Evolutionary conservation across 2,888 invertebrate genomes (phyloP), one percentile per base, ranked within the genome.

Genomic region (Eupithecia vulgata): DNA sequence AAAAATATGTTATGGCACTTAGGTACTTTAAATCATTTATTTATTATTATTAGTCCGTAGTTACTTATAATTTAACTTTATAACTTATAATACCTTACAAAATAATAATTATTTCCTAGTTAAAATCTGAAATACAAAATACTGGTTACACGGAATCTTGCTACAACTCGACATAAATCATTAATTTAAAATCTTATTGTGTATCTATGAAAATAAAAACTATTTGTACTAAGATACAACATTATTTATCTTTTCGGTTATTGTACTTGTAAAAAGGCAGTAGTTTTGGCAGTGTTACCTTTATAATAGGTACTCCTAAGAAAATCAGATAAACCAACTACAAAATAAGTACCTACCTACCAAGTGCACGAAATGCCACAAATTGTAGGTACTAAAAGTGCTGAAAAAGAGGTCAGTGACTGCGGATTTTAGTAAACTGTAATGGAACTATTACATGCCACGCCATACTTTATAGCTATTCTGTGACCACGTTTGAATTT

Each of bases 1-100:
- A 88, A 86, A 88, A 86, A 84, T 86, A 87, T 82, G 87, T 84
- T 92, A 92, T 92, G 93, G 92, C 93, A 93, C 92, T 90, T 89
- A 86, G n/a, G n/a, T n/a, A n/a, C 1, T 17, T 91, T 83, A 88
- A 7, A 21, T 81, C 82, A 82, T 65, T 80, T 82, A 80, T 80
- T 77, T 80, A 45, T 68, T 67, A 68, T 34, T 82, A 80, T 77
- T 81, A 79, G 78, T 78, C 68, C 76, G 75, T 81, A 78, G 75
- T 40, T 65, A 65, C 25, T 12, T 79, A 79, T 78, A 45, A 37
- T 37, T 37, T 17, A 5, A 40, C 21, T 25, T 79, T 81, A 81
- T 68, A 81, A 82, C n/a, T n/a, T 84, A 84, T 68, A 71, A 71
- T 69, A 71, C 79, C 76, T 86, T 87, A 86, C n/a, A 79, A 64